A percentile compares a stretch with the other conserved stretches of the same genome.
Conservation (phyloP, 2,113 vertebrate genomes). For the Pica pica region DNA sequence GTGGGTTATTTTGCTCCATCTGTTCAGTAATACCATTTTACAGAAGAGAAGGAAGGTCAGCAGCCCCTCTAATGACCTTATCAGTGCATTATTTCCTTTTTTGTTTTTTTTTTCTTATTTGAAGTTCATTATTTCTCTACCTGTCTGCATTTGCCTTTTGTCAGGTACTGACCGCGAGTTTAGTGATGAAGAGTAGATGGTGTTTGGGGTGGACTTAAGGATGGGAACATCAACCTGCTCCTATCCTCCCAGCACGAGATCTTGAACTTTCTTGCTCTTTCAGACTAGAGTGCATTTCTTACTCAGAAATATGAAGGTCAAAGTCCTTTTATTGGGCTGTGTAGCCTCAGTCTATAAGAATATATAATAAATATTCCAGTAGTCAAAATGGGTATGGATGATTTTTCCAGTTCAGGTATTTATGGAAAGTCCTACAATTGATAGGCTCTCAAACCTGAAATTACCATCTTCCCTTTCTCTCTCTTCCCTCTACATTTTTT, state of each 20-base stretch:
- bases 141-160: not conserved
- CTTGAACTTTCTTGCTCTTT: not conserved
- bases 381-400: not conserved
- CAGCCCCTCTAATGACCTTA: not conserved
- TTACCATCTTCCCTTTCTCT: not conserved
- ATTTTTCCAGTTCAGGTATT: not conserved
- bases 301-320: not conserved
- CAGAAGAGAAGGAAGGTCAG: not conserved
- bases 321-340: not conserved
- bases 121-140: not conserved
- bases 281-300: not conserved
- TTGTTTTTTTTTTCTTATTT: not conserved
- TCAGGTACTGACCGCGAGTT: not conserved
- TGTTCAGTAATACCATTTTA: not conserved
- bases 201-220: not conserved
- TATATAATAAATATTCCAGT: not conserved
- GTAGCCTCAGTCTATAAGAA: not conserved
- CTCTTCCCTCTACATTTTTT: not conserved
- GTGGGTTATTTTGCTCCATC: not conserved
- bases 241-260: rapidly evolving
- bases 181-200: not conserved
- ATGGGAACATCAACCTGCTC: rapidly evolving
- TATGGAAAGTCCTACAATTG: not conserved
- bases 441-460: not conserved
- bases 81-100: not conserved